These are phyloP conservation scores for Cerceris rybyensis DNA, from an alignment of 2,888 invertebrate species.

Conservation along the genomic window DNA sequence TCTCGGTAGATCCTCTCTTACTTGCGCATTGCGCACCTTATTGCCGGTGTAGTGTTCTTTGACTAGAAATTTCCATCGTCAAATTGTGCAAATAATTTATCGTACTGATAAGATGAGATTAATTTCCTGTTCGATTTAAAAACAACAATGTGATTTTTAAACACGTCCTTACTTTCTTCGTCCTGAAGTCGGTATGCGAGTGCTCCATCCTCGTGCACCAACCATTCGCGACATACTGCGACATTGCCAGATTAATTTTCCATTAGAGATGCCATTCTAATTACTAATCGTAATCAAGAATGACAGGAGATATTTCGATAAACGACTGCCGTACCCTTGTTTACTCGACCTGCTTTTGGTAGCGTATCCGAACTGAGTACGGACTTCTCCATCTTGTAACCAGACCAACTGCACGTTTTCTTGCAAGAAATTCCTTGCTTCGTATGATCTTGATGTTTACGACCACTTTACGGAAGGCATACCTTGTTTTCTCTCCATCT, in stretches of 20 bases:
- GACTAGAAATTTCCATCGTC: conserved; percentile 82
- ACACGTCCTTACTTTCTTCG: conserved; percentile 87
- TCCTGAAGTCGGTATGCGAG: conserved; percentile 91
- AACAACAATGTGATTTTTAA: background rate
- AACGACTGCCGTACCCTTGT: conserved; percentile 83
- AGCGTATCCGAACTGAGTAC: conserved; percentile 82
- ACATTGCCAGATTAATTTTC: conserved; percentile 60
- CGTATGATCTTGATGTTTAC: conserved; percentile 65
- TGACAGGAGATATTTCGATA: conserved; percentile 32
- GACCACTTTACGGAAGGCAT: conserved; percentile 67
- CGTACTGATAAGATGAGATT: no score
- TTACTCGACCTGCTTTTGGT: conserved; percentile 87
- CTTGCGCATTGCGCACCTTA: conserved; percentile 88
- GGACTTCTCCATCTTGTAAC: conserved; percentile 77
- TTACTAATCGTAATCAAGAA: conserved; percentile 35
- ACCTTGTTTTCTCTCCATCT: conserved; percentile 74
- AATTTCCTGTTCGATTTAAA: no score
- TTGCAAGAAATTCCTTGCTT: background rate
- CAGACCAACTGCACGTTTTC: background rate
- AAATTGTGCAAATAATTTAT: background rate
- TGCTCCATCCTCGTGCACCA: conserved; percentile 92
- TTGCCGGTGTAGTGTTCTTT: conserved; percentile 90
- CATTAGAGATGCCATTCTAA: conserved; percentile 41
- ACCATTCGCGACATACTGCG: conserved; percentile 91
- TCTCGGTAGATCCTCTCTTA: conserved; percentile 90